Conservation (phyloP, 2,888 invertebrate genomes). For the Mythimna ferrago region DNA sequence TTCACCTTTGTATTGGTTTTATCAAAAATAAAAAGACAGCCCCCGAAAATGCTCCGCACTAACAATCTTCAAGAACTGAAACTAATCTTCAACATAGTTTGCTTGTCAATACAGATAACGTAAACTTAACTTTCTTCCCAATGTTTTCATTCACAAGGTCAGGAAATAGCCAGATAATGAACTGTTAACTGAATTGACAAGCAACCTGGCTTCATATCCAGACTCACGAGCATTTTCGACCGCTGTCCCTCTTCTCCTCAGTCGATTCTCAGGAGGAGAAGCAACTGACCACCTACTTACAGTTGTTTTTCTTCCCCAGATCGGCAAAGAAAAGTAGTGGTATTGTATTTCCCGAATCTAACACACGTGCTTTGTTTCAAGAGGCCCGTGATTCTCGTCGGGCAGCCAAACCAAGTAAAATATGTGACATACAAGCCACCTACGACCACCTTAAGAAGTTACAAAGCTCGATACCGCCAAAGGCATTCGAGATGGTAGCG, state of each 20-base stretch:
- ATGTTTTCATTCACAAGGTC: background rate
- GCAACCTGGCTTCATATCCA: background rate
- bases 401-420: slow-evolving; percentile 51
- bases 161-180: background rate
- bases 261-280: slow-evolving; percentile 45
- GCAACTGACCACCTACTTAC: slow-evolving; percentile 44
- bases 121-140: background rate
- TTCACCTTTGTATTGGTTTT: background rate
- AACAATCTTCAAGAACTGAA: background rate
- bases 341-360: slow-evolving; percentile 60
- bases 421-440: slow-evolving; percentile 76
- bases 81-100: background rate
- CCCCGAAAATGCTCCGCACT: slow-evolving; percentile 9
- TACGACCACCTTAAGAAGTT: slow-evolving; percentile 61
- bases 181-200: background rate
- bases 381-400: slow-evolving; percentile 72
- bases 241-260: slow-evolving; percentile 28
- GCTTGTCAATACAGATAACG: background rate
- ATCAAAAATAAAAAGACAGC: background rate
- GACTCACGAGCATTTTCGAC: background rate
- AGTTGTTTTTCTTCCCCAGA: slow-evolving; percentile 59
- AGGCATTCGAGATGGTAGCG: slow-evolving; percentile 68
- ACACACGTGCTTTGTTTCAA: slow-evolving; percentile 78
- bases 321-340: slow-evolving; percentile 44
- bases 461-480: slow-evolving; percentile 48